These are phyloP conservation scores for Lamprotornis superbus DNA, from an alignment of 2,113 vertebrate genomes.

Conservation along the genomic window DNA sequence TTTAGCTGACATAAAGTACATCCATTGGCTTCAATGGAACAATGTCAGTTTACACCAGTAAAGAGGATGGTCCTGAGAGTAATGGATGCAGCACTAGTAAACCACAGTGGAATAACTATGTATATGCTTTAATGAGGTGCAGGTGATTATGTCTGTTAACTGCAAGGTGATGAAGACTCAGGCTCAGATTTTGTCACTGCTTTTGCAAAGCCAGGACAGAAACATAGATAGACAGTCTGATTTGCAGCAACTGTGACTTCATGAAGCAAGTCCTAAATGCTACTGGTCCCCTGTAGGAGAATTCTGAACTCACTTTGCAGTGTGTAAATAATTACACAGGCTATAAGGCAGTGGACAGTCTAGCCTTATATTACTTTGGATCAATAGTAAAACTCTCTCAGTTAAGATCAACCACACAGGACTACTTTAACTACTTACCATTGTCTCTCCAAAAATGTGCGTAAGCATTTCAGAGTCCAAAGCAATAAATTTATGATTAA, in stretches of 20 bases:
- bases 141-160: neutral
- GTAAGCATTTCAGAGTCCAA: neutral
- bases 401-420: neutral
- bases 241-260: neutral
- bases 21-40: neutral
- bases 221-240: neutral
- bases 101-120: neutral
- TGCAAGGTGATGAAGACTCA: neutral
- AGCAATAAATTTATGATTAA: neutral
- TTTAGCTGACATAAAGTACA: neutral
- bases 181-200: neutral
- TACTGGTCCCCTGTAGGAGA: neutral
- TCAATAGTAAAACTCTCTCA: neutral
- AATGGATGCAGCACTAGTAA: neutral
- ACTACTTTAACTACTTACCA: neutral
- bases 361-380: constrained; percentile 14
- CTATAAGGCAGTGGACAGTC: neutral
- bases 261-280: neutral
- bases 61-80: neutral
- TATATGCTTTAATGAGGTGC: neutral
- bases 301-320: neutral
- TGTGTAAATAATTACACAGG: constrained; percentile 2
- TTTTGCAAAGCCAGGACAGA: constrained; percentile 24
- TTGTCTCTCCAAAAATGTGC: neutral
- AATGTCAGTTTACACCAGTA: neutral